Base-by-base conservation (phyloP, 1,140 invertebrate species). In the Bombyx mori region DNA sequence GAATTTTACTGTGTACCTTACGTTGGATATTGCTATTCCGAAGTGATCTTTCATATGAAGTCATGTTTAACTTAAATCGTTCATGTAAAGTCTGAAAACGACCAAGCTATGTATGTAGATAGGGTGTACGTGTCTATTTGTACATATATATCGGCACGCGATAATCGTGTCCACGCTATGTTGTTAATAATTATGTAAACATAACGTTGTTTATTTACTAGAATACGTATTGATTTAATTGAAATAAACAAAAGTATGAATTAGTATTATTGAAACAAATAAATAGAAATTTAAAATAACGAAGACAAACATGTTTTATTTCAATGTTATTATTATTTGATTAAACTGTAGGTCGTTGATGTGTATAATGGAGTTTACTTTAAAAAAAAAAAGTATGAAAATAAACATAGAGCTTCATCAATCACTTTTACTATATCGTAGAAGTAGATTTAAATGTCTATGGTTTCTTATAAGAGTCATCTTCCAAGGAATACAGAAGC, bases 121-220 rank as follows among this genome's bases (percentile, higher is more conserved):
- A 67, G 52, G 56, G 72, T 72, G 63, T 59, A 49, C 48, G 48
- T 22, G 61, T 52, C 72, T 74, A n/a, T 74, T 68, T 80, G 77
- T 82, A 85, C 57, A 86, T 82, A 81, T 18, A 83, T 44, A 56
- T 58, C 42, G 66, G 63, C 46, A 35, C 3, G 74, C 66, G 56
- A 47, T 10, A 51, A 22, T 18, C 7, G 60, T 74, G 64, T 76
- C 69, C 74, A 74, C 57, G 77, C 68, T 67, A 74, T 72, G 75
- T 80, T 83, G 72, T 75, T 75, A 71, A 66, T 71, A 7, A 74
- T 65, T 62, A 66, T 72, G 69, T 75, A 69, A 76, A 75, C 74
- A 71, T 77, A 72, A 69, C 74, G 78, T 86, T 86, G 75, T 81
- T 79, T 75, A 75, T 73, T 79, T 68, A 74, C 57, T 83, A 83